Evolutionary conservation across 2,113 vertebrate species (phyloP), one percentile per base, ranked within the genome.

Genomic region (Carettochelys insculpta): DNA sequence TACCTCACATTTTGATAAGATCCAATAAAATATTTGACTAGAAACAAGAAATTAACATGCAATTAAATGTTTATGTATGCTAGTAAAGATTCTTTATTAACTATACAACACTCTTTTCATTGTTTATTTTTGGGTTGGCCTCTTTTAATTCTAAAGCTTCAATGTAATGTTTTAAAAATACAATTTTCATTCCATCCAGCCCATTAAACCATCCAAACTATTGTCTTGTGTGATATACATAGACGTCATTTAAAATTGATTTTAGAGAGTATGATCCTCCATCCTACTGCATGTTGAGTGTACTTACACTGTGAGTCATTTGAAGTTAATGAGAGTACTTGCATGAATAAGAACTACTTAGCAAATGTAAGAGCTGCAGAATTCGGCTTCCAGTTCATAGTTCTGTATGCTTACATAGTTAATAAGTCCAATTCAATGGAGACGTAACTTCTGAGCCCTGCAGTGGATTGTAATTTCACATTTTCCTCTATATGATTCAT

Each of bases 401-500:
- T 43, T 86, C 83, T 75, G 31, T 14, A 31, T 9, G n/a, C 13
- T 14, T 82, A 38, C 54, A 82, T 86, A 11, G 12, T 76, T 86
- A 84, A 89, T 80, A 87, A 81, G 1, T 4, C 43, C 22, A 84
- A 9, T 47, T 81, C 45, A 83, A 34, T 65, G 53, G 75, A 78
- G 14, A 11, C 77, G 51, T 88, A 90, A 52, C 53, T 77, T 11
- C 83, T 27, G 5, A 92, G 78, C 8, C 80, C 89, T 82, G 31
- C 77, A 89, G 71, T 56, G n/a, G 52, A 81, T 81, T 88, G 50
- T 11, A 47, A 47, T 34, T 73, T 22, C 94, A 24, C 5, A 73
- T 73, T 85, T 92, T 83, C 61, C 52, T 80, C 77, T 76, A 89
- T 56, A 10, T 38, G 80, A 56, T 77, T 92, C 5, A 56, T 83